phyloP scores from a whole-genome alignment of 1,140 invertebrate genomes.

The Heliconius himera region DNA sequence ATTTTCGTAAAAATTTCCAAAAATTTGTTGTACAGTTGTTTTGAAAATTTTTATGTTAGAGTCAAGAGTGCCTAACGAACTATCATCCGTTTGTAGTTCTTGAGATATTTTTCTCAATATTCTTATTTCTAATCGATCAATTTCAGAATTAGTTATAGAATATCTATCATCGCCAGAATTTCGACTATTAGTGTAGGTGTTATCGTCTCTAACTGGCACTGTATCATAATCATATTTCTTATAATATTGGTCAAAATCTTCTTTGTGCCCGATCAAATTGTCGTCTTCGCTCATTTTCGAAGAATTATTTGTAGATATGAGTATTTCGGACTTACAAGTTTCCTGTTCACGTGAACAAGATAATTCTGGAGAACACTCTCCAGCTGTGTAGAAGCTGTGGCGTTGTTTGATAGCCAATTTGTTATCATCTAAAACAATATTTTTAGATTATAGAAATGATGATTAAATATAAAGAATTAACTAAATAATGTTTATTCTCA shows the following conservation, averaged over 20 bases:
- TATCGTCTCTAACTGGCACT: constrained; percentile 59
- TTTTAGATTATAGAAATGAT: background rate
- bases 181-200: constrained; percentile 33
- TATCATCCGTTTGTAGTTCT: constrained; percentile 57
- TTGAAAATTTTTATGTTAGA: constrained; percentile 70
- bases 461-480: background rate
- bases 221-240: constrained; percentile 64
- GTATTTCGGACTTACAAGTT: constrained; percentile 51
- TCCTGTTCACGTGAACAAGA: constrained; percentile 23
- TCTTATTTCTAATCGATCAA: constrained; percentile 62
- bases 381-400: constrained; percentile 48
- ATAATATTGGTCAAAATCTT: constrained; percentile 51
- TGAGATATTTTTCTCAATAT: constrained; percentile 59
- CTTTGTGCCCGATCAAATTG: background rate
- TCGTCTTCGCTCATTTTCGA: background rate
- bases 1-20: constrained; percentile 61
- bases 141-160: constrained; percentile 54
- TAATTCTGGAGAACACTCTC: constrained; percentile 20
- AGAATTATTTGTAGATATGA: constrained; percentile 30
- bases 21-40: constrained; percentile 66
- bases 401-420: constrained; percentile 27
- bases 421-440: constrained; percentile 17
- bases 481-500: background rate
- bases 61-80: constrained; percentile 52
- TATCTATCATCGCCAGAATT: constrained; percentile 34